A percentile compares a stretch with the other conserved stretches of the same genome.
Conservation (phyloP, 2,797 vertebrate genomes). For the Cetoscarus ocellatus region DNA sequence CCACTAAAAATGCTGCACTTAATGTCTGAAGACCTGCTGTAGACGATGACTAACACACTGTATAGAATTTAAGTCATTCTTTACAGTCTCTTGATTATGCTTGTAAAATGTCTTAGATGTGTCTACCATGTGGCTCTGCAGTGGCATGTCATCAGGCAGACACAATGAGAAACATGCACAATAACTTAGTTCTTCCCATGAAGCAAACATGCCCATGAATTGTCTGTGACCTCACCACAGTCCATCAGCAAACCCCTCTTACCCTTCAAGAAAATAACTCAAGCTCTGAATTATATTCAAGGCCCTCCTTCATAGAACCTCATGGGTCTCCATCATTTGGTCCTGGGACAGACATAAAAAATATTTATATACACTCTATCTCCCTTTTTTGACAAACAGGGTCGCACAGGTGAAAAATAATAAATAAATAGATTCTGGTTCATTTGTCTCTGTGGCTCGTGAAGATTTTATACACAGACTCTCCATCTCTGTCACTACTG, state of each 20-base stretch:
- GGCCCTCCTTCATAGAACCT: too few species aligned
- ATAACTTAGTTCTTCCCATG: constrained; percentile 57
- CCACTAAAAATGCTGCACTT: constrained; percentile 21
- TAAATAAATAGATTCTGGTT: too few species aligned
- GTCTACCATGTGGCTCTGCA: constrained; percentile 73
- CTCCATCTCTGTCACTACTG: too few species aligned
- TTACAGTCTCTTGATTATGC: constrained; percentile 62
- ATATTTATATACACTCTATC: too few species aligned
- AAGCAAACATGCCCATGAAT: constrained; percentile 71
- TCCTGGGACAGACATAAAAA: too few species aligned
- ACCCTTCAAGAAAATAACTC: constrained; percentile 39
- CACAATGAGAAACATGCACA: constrained; percentile 37
- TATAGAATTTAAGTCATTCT: constrained; percentile 61
- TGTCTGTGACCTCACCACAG: constrained; percentile 76
- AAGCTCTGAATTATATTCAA: constrained; percentile 37
- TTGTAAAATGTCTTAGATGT: constrained; percentile 73
- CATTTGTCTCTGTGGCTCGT: too few species aligned
- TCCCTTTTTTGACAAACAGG: too few species aligned
- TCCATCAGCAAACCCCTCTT: constrained; percentile 58
- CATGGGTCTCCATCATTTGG: too few species aligned
- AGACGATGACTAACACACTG: constrained; percentile 40
- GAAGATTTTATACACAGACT: too few species aligned
- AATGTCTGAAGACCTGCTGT: constrained; percentile 25
- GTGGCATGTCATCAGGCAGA: constrained; percentile 49
- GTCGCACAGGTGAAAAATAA: too few species aligned